Conservation (phyloP, 1,140 invertebrate species). For the Goniozus legneri region DNA sequence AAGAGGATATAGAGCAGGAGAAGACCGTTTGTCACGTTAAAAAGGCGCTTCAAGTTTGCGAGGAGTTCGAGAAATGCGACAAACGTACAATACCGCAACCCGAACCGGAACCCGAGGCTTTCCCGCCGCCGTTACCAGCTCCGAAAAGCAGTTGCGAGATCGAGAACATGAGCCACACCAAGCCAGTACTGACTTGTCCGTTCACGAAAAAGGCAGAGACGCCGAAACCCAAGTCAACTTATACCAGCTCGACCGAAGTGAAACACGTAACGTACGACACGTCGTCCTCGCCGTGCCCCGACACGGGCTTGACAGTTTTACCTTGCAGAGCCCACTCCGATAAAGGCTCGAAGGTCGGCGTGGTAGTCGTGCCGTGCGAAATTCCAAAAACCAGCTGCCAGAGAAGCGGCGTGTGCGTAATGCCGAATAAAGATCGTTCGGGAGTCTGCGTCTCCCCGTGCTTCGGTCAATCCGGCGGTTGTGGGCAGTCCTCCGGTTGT, state of each 20-base stretch:
- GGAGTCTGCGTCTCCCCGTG: constrained; percentile 46
- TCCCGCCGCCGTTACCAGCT: neutral
- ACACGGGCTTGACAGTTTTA: constrained; percentile 44
- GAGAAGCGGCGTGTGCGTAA: constrained; percentile 38
- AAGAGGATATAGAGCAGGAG: constrained; percentile 29
- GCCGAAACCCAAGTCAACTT: constrained; percentile 29
- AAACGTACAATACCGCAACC: constrained; percentile 10
- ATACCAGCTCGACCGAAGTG: constrained; percentile 37
- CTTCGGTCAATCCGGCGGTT: constrained; percentile 24
- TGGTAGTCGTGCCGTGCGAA: constrained; percentile 46
- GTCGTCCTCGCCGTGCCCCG: constrained; percentile 30
- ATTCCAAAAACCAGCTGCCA: constrained; percentile 25
- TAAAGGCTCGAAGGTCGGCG: constrained; percentile 35
- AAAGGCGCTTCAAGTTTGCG: constrained; percentile 25
- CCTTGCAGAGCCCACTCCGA: constrained; percentile 43
- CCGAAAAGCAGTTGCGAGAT: constrained; percentile 33
- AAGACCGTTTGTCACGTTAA: constrained; percentile 19
- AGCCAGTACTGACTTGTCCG: constrained; percentile 36
- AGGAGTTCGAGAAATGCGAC: constrained; percentile 33
- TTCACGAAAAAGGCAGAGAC: constrained; percentile 24
- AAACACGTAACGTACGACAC: constrained; percentile 38
- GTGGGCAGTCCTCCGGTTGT: constrained; percentile 18
- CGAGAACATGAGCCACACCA: constrained; percentile 18
- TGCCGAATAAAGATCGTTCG: constrained; percentile 39
- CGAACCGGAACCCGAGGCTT: constrained; percentile 8